Base-by-base conservation (phyloP, 2,888 invertebrate species). In the Bombylius major region DNA sequence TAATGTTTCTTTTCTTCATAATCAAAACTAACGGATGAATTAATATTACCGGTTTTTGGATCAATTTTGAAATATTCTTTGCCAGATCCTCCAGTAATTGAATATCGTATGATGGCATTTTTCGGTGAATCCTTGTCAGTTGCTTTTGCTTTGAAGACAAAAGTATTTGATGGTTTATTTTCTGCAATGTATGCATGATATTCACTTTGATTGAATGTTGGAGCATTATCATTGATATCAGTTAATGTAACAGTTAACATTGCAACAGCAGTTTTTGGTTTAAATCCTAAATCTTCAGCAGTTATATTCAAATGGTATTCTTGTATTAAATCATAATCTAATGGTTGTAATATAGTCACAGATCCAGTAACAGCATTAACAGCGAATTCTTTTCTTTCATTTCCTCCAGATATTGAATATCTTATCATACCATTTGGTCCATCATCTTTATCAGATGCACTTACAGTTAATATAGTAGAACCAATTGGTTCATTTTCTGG, bases 171-270 rank as follows among this genome's bases (percentile, higher is more conserved):
- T 1, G 86, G 84, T 13, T 86, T 81, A 69, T 95, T 95, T 77
- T 96, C 95, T 0, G 85, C 80, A 48, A 96, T 75, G 67, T 81
- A 87, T 0, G 89, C 89, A 63, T 86, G 80, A 68, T 88, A 94
- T 53, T 79, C 74, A 0, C 82, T 78, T 68, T 87, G 85, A 70
- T 88, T 86, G 67, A 96, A 97, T 13, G 78, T 76, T 0, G 96
- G 96, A 11, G 91, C 84, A 70, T 96, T 95, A 67, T 97, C 94
- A 67, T 94, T 96, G 45, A 95, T 89, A 69, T 97, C 96, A 0
- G 89, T 90, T 3, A 97, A 78, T 54, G 86, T 87, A 1, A 97
- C 86, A 1, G 88, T 89, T 8, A 95, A 76, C 64, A 87, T 86
- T 0, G 90, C 90, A 6, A 86, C 84, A 0, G 90, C 82, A 66